These are phyloP conservation scores for Macropis europaea DNA, from an alignment of 2,888 invertebrate genomes.

Conservation along the genomic window DNA sequence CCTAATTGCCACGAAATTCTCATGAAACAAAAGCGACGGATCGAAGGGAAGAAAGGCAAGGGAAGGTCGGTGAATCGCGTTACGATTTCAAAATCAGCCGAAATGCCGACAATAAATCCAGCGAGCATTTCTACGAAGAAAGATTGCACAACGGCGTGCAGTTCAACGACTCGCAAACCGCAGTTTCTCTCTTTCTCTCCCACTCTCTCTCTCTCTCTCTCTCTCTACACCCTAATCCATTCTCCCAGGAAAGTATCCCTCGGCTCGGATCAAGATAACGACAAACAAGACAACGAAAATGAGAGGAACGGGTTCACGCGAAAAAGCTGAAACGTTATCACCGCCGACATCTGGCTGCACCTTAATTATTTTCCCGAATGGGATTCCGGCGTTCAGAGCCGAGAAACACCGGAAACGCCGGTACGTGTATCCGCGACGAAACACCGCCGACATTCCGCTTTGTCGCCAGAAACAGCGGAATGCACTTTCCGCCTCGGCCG, in stretches of 20 bases:
- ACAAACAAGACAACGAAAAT: conserved; percentile 45
- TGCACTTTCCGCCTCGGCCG: conserved; percentile 63
- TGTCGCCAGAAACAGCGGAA: conserved; percentile 70
- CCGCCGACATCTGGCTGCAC: conserved; percentile 42
- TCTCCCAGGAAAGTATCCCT: conserved; percentile 39
- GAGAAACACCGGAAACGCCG: conserved; percentile 50
- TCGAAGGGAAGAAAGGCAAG: not conserved
- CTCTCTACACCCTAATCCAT: conserved; percentile 32
- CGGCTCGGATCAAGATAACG: conserved; percentile 38
- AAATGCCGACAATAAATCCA: conserved; percentile 45
- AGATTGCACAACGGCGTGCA: conserved; percentile 35
- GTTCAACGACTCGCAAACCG: conserved; percentile 36
- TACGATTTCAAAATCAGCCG: conserved; percentile 42
- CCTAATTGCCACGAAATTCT: not conserved
- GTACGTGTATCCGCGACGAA: conserved; percentile 36
- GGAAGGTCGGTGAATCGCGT: conserved; percentile 16
- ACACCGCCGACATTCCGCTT: conserved; percentile 57
- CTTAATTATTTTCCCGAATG: conserved; percentile 53
- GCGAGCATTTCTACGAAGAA: conserved; percentile 33
- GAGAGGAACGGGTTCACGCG: conserved; percentile 52
- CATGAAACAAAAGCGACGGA: not conserved
- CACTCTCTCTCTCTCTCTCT: conserved; percentile 1
- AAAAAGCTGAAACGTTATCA: conserved; percentile 54
- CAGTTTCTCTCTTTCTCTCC: not conserved
- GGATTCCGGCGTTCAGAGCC: conserved; percentile 21